Base-by-base conservation (phyloP, 2,113 vertebrate genomes). In the Grammomys dolichurus region DNA sequence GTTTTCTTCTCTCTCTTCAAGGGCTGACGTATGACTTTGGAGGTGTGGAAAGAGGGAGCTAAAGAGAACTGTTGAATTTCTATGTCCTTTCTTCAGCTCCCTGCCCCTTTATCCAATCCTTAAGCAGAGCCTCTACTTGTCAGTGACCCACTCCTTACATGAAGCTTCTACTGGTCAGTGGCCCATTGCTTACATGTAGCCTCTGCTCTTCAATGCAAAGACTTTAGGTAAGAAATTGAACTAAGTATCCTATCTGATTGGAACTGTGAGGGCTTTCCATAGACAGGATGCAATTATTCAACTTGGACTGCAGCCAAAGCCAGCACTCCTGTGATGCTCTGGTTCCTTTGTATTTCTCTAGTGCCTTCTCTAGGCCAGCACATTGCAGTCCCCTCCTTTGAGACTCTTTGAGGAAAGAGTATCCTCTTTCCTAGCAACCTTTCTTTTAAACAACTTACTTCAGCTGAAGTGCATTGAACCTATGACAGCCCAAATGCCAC, bases 271-370 rank as follows among this genome's bases (percentile, higher is more conserved):
- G 84, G 89, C 75, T 93, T 97, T 90, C 6, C 0, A 65, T 40
- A 95, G 96, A 72, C 89, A 81, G 92, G 94, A 94, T 84, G 95
- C 91, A 87, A 96, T 94, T 94, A 93, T 70, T 96, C 91, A 89
- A 22, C 63, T 95, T 96, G 95, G 97, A 93, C 1, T 28, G 33
- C 73, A 96, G 92, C 94, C 97, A 95, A 82, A 89, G 77, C 69
- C 94, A 36, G 43, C 76, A 67, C n/a, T 81, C 90, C 91, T 92
- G 93, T 33, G 86, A 82, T 91, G 36, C 54, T 58, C 60, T 0
- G 70, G 26, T n/a, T 77, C 48, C 56, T 95, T 87, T 78, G 69
- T 93, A 20, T 87, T 92, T 90, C 90, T 96, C 86, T 72, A 92
- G 88, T 92, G 93, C 93, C 93, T 96, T 97, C 81, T 89, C 81